Percentiles rank a stretch among this genome's conserved stretches.
Evolutionary conservation across 1,140 invertebrate genomes (phyloP).

Genomic region (Drosophila sucinea): DNA sequence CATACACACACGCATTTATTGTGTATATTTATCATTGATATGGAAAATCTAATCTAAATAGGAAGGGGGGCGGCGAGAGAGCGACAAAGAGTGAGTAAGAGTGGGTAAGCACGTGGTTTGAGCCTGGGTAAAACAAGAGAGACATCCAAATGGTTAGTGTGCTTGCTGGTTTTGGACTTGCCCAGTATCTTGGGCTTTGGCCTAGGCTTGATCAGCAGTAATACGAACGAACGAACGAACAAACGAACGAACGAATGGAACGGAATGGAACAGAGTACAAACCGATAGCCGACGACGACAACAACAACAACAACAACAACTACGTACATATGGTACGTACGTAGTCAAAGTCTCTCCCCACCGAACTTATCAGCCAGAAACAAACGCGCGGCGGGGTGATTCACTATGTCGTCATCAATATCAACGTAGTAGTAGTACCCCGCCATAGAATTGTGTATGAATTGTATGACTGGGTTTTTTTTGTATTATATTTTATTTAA

Average conservation of each 20-base stretch:
- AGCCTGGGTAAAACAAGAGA: conserved; percentile 37
- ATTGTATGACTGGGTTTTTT: conserved; percentile 43
- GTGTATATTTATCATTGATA: conserved; percentile 24
- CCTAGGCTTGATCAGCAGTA: conserved; percentile 40
- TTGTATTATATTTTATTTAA: neutral
- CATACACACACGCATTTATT: conserved; percentile 16
- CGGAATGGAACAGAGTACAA: conserved; percentile 2
- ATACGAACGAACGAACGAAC: neutral
- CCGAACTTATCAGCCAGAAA: conserved; percentile 41
- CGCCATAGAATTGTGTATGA: conserved; percentile 16
- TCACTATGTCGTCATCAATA: conserved; percentile 53
- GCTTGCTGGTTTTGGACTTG: conserved; percentile 1
- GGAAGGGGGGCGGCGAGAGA: conserved; percentile 24
- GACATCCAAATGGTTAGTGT: neutral
- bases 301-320: conserved; percentile 4
- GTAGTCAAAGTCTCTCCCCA: conserved; percentile 10
- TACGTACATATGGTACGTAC: neutral
- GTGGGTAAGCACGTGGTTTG: conserved; percentile 33
- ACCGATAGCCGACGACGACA: neutral
- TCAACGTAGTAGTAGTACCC: conserved; percentile 13
- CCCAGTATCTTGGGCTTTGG: conserved; percentile 29
- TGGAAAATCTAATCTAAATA: conserved; percentile 51
- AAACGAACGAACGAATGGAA: neutral
- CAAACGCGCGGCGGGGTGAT: conserved; percentile 12
- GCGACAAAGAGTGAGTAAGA: neutral